These are phyloP conservation scores for Steinernema khuongi DNA, from an alignment of 1,140 invertebrate genomes.

Conservation along the genomic window DNA sequence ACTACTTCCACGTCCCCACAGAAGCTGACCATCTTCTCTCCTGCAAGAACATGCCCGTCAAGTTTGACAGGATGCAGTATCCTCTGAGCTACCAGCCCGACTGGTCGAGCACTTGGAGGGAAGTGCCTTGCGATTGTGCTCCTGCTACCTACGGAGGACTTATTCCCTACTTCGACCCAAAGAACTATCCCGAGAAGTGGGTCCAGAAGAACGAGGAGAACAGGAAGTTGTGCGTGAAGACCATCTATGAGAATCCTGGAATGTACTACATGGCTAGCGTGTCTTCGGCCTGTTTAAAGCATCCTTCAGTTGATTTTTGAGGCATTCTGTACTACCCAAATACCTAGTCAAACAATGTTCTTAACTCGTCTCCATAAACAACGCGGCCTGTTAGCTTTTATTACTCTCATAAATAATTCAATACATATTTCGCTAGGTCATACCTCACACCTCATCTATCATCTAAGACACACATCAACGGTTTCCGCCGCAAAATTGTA, in stretches of 20 bases:
- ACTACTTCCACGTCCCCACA: constrained; percentile 49
- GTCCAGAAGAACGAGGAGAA: constrained; percentile 33
- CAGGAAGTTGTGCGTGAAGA: constrained; percentile 28
- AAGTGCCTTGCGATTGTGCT: constrained; percentile 40
- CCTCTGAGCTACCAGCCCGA: constrained; percentile 38
- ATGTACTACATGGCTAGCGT: constrained; percentile 37
- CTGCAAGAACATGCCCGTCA: constrained; percentile 47
- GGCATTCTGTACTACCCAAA: too few relatives aligned
- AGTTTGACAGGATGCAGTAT: constrained; percentile 32
- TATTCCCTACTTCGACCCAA: constrained; percentile 38
- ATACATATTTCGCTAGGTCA: too few relatives aligned
- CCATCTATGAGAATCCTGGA: constrained; percentile 35
- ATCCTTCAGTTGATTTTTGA: too few relatives aligned
- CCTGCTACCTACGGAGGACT: constrained; percentile 40
- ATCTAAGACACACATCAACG: too few relatives aligned
- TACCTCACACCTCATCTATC: too few relatives aligned
- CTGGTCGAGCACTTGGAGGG: constrained; percentile 41
- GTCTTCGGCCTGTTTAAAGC: too few relatives aligned
- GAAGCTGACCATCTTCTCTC: constrained; percentile 36
- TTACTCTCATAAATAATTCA: too few relatives aligned
- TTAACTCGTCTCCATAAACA: too few relatives aligned
- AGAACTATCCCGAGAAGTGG: constrained; percentile 37
- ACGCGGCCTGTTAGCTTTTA: too few relatives aligned
- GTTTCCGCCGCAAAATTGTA: too few relatives aligned
- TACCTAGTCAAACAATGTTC: too few relatives aligned